These are phyloP conservation scores for Lucilia sericata DNA, from an alignment of 1,140 invertebrate genomes.

Conservation along the genomic window DNA sequence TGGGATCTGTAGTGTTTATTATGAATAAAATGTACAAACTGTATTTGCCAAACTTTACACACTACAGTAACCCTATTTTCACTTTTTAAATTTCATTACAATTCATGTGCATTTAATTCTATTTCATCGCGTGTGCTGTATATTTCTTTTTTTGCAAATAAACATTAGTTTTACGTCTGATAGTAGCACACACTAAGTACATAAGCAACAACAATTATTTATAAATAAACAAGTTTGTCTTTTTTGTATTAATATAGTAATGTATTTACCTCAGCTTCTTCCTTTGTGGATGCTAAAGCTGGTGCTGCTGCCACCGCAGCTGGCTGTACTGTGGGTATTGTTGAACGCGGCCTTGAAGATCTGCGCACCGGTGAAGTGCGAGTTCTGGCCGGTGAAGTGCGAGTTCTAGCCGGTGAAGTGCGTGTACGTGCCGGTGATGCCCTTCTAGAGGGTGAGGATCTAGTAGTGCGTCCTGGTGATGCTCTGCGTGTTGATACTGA, in stretches of 20 bases:
- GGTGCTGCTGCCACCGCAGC: constrained; percentile 46
- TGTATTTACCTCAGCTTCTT: constrained; percentile 17
- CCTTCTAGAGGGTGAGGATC: constrained; percentile 49
- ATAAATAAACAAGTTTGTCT: constrained; percentile 9
- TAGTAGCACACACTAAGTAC: neutral
- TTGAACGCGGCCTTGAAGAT: constrained; percentile 59
- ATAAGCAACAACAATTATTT: neutral
- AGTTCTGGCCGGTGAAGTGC: constrained; percentile 54
- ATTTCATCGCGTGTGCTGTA: too few relatives aligned
- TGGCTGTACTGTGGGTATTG: constrained; percentile 32
- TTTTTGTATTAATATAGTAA: neutral
- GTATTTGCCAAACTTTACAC: too few relatives aligned
- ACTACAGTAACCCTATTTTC: too few relatives aligned
- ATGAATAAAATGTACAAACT: too few relatives aligned
- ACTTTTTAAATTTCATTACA: too few relatives aligned
- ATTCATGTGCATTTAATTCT: too few relatives aligned
- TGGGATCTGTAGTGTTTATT: too few relatives aligned
- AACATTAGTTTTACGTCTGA: neutral
- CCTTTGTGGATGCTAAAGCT: constrained; percentile 17
- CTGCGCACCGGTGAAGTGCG: constrained; percentile 54
- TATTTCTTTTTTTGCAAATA: neutral
- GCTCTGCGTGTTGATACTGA: constrained; percentile 9
- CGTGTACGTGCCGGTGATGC: constrained; percentile 55
- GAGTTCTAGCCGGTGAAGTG: constrained; percentile 47
- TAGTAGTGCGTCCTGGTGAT: constrained; percentile 38